A percentile compares a stretch with the other conserved stretches of the same genome.
These are phyloP conservation scores for Tribolium freemani DNA, from an alignment of 2,888 invertebrate genomes.

Conservation along the genomic window DNA sequence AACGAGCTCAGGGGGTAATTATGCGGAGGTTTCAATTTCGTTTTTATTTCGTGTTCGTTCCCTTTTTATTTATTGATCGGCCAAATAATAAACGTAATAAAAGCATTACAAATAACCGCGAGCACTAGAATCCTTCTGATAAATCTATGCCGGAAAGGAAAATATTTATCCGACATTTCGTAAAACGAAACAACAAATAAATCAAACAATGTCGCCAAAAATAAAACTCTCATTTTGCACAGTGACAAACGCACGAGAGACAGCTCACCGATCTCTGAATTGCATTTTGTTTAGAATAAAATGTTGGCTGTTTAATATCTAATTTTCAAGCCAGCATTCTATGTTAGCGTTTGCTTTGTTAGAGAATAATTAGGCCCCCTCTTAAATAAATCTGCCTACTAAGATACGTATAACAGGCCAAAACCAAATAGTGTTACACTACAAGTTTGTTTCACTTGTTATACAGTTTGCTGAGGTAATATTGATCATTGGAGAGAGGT, in stretches of 20 bases:
- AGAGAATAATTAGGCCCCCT: conserved; percentile 25
- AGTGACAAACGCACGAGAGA: background rate
- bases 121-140: background rate
- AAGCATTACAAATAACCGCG: conserved; percentile 2
- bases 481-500: conserved; percentile 31
- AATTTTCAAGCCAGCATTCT: conserved; percentile 11
- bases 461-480: conserved; percentile 31
- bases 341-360: conserved; percentile 16
- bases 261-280: conserved; percentile 9
- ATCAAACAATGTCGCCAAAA: conserved; percentile 28
- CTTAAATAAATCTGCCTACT: conserved; percentile 28
- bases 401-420: conserved; percentile 24
- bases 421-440: conserved; percentile 22
- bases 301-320: background rate
- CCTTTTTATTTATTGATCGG: conserved; percentile 8
- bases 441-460: conserved; percentile 38
- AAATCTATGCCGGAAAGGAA: conserved; percentile 2
- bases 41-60: conserved; percentile 26
- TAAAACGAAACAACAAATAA: conserved; percentile 36
- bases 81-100: conserved; percentile 25
- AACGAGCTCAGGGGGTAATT: conserved; percentile 29
- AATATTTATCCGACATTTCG: conserved; percentile 23
- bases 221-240: conserved; percentile 22
- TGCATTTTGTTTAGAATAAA: background rate
- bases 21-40: conserved; percentile 34